Conservation (phyloP, 2,888 invertebrate species). For the Epinotia demarniana region DNA sequence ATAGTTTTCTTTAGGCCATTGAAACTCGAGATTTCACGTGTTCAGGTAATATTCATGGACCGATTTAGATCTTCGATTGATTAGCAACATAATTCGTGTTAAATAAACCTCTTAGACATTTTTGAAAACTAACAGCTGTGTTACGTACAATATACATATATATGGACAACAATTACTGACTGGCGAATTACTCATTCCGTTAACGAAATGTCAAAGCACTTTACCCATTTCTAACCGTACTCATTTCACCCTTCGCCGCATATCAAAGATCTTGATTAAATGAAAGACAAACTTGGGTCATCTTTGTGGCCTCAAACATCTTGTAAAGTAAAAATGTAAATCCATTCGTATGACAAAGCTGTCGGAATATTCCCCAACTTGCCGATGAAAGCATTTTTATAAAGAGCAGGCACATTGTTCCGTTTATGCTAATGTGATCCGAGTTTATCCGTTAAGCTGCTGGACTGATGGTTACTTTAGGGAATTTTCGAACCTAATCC, state of each 20-base stretch:
- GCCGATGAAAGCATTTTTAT: slow-evolving; percentile 17
- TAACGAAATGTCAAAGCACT: slow-evolving; percentile 16
- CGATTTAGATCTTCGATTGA: too few species aligned
- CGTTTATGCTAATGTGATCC: slow-evolving; percentile 22
- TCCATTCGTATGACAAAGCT: neutral
- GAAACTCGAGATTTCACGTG: too few species aligned
- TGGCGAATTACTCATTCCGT: neutral
- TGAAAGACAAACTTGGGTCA: slow-evolving; percentile 6
- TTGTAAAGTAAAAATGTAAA: neutral
- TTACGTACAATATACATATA: too few species aligned
- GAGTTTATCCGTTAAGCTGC: slow-evolving; percentile 15
- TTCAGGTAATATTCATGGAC: too few species aligned
- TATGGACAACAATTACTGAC: neutral
- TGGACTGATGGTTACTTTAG: slow-evolving; percentile 8
- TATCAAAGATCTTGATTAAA: slow-evolving; percentile 1
- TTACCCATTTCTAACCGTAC: neutral
- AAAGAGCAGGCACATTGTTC: slow-evolving; percentile 4
- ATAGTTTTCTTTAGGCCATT: too few species aligned
- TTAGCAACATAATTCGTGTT: neutral
- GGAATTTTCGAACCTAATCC: slow-evolving; percentile 4
- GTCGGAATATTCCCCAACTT: slow-evolving; percentile 1
- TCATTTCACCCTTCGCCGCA: slow-evolving; percentile 12
- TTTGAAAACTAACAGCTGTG: neutral
- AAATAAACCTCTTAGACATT: neutral
- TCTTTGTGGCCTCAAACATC: slow-evolving; percentile 8